Evolutionary conservation across 2,888 invertebrate species (phyloP).

Genomic region (Tinea trinotella): DNA sequence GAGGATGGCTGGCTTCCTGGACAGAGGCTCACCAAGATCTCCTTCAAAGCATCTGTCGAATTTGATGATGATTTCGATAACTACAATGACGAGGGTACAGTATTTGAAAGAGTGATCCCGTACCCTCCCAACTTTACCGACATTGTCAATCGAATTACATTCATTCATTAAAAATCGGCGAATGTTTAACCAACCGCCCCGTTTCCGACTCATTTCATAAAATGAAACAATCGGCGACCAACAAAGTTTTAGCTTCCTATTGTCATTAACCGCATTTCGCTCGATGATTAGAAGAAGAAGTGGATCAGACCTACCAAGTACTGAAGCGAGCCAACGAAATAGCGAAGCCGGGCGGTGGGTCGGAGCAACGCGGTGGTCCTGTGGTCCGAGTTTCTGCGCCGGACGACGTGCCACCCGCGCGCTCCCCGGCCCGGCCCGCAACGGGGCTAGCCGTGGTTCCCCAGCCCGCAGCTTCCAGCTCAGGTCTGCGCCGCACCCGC

Average conservation of each 20-base stretch:
- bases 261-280: conserved; percentile 47
- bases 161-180: neutral
- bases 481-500: conserved; percentile 74
- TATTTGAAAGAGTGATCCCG: conserved; percentile 56
- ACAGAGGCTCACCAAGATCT: conserved; percentile 67
- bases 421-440: conserved; percentile 61
- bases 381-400: conserved; percentile 57
- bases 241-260: neutral
- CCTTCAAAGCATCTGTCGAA: conserved; percentile 63
- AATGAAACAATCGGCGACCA: neutral
- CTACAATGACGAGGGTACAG: conserved; percentile 64
- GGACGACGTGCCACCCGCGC: conserved; percentile 48
- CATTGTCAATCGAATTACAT: conserved; percentile 1
- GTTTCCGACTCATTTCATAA: conserved; percentile 3
- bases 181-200: conserved; percentile 9
- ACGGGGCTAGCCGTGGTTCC: conserved; percentile 75
- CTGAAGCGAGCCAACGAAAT: conserved; percentile 95
- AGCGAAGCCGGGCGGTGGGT: conserved; percentile 72
- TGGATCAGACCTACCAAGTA: conserved; percentile 95
- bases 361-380: conserved; percentile 64
- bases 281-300: conserved; percentile 76
- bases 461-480: conserved; percentile 77
- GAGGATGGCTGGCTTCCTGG: conserved; percentile 69
- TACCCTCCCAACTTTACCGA: conserved; percentile 14
- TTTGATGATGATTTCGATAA: conserved; percentile 68